These are phyloP conservation scores for Serranus cabrilla DNA, from an alignment of 2,797 vertebrate species.

Conservation along the genomic window DNA sequence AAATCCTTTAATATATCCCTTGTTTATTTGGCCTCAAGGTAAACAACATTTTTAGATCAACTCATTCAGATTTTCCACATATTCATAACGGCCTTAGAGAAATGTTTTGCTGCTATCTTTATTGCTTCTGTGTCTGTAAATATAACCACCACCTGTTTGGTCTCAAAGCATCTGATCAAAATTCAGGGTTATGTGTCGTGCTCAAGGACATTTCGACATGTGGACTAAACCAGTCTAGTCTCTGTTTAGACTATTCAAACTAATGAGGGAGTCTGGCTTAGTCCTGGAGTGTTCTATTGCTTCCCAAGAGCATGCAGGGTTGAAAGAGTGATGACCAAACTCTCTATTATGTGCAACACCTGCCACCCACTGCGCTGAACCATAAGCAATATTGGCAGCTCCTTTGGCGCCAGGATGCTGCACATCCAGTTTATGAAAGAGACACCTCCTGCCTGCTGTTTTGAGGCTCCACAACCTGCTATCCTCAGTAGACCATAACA, in stretches of 20 bases:
- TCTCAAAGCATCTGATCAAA: too few relatives aligned
- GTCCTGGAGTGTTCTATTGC: background rate
- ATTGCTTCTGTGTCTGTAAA: too few relatives aligned
- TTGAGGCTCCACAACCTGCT: background rate
- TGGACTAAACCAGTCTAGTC: background rate
- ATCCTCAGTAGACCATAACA: background rate
- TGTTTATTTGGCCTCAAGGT: background rate
- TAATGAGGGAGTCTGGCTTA: constrained; percentile 9
- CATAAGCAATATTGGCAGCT: constrained; percentile 27
- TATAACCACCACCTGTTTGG: too few relatives aligned
- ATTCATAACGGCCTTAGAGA: background rate
- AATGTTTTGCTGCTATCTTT: background rate
- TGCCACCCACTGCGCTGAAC: constrained; percentile 18
- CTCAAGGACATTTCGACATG: background rate
- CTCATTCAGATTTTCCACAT: background rate
- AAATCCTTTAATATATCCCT: constrained; percentile 2
- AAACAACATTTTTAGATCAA: background rate
- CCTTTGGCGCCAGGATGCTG: constrained; percentile 16
- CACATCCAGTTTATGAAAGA: constrained; percentile 12
- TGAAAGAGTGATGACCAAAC: constrained; percentile 27
- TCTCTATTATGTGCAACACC: constrained; percentile 23
- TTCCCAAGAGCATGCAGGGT: constrained; percentile 8
- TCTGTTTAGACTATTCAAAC: constrained; percentile 5
- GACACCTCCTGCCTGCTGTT: constrained; percentile 14
- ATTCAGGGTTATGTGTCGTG: background rate